These are phyloP conservation scores for Eupleurogrammus muticus DNA, from an alignment of 2,797 vertebrate genomes.

Conservation along the genomic window DNA sequence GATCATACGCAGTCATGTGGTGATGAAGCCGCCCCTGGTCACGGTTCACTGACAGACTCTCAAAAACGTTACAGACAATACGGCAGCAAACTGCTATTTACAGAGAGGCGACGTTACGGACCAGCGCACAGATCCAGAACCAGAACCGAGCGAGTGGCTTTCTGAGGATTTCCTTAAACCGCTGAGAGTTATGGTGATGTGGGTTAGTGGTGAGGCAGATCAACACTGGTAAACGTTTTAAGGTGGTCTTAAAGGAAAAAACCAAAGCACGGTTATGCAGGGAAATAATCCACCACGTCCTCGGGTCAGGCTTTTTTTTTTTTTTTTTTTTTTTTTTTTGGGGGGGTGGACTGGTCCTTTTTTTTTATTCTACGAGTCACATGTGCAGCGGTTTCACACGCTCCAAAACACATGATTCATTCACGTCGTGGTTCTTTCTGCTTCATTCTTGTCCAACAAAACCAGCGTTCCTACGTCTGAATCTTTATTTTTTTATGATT, in stretches of 20 bases:
- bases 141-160: conserved; percentile 44
- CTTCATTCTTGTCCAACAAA: no score
- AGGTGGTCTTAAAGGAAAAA: conserved; percentile 31
- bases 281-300: conserved; percentile 17
- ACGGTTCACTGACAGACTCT: conserved; percentile 67
- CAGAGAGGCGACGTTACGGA: conserved; percentile 63
- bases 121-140: conserved; percentile 43
- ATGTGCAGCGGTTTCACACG: conserved; percentile 22
- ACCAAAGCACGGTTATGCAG: conserved; percentile 48
- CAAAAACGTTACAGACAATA: conserved; percentile 73
- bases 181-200: conserved; percentile 4
- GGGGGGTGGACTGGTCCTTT: no score
- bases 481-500: not conserved
- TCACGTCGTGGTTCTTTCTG: conserved; percentile 30
- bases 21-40: conserved; percentile 55
- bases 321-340: no score
- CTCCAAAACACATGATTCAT: conserved; percentile 32
- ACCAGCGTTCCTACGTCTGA: conserved; percentile 21
- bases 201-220: conserved; percentile 10
- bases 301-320: conserved; percentile 25
- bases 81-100: conserved; percentile 66
- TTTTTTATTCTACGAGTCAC: no score
- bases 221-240: conserved; percentile 27
- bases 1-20: conserved; percentile 60
- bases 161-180: conserved; percentile 24